Evolutionary conservation across 1,140 invertebrate species (phyloP), one percentile per base, ranked within the genome.

Genomic region (Maconellicoccus hirsutus): DNA sequence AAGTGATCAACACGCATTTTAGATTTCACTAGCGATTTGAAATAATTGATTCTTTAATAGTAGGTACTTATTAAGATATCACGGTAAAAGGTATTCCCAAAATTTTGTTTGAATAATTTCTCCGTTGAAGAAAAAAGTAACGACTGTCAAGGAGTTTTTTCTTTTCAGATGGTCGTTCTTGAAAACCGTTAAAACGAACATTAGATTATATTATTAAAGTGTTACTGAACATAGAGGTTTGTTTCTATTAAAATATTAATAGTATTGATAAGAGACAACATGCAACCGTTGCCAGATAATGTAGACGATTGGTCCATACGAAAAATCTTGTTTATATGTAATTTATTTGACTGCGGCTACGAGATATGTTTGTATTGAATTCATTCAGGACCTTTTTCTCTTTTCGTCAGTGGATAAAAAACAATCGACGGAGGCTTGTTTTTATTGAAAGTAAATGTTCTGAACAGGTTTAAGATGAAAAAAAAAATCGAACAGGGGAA

Each of bases 211-310:
- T 52, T 52, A 52, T 52, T 16, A 52, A 8, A 52, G 42, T 52
- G 42, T 52, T 52, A 52, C 42, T 52, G n/a, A 52, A 52, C 42
- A 52, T 52, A 52, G 42, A 52, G 42, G 42, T 52, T 52, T 52
- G 42, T 52, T 52, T 52, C 42, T 52, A 52, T 52, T 52, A 52
- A 52, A 52, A 52, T 52, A 52, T 52, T 52, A 52, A 52, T 52
- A 52, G 42, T 52, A 52, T 52, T 52, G 42, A 52, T 52, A 52
- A 52, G 42, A 52, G 42, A 52, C 42, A 52, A 52, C 42, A 52
- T 52, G 42, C 42, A 52, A 52, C 42, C 42, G 42, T 52, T 52
- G 42, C 42, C n/a, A 52, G 4, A 52, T 52, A 52, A 52, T 52
- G 42, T 52, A 52, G 42, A 52, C 42, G 42, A 52, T 52, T 52